Base-by-base conservation (phyloP, 2,113 vertebrate species). In the Procavia capensis region DNA sequence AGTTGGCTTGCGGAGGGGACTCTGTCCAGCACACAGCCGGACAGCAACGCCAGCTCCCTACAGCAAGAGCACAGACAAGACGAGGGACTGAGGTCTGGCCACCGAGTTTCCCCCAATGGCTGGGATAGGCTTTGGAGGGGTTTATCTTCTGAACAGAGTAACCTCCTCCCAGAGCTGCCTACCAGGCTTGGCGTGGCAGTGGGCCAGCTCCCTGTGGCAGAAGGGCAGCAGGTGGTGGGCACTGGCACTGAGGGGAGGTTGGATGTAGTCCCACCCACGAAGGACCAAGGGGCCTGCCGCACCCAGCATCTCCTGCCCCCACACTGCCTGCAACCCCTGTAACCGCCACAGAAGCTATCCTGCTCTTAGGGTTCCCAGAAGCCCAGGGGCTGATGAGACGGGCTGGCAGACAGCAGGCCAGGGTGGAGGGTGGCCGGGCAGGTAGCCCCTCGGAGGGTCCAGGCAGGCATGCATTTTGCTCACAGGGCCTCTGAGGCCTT, bases 291-390 rank as follows among this genome's bases (percentile, higher is more conserved):
- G 29, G 34, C 64, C 64, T 17, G n/a, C n/a, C 3, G 39, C 16
- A 64, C 47, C 57, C 63, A 34, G 75, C 31, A 36, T 31, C 43
- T 78, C n/a, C 93, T 31, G 64, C 19, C 29, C 34, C 34, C 13
- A 19, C 3, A n/a, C 78, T 59, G 2, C 59, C 34, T 22, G 0
- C 6, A 19, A 57, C n/a, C 66, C 43, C 2, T 0, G 39, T 29
- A 45, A 50, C 74, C 36, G 5, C 88, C 31, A 36, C 24, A 0
- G 0, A 4, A 5, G 54, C 43, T 9, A 43, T 8, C 20, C 34
- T 54, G 50, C 29, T 17, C 14, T 3, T 27, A 19, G 34, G 50
- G 22, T 36, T 78, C 61, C 5, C 16, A 25, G 41, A 74, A 50
- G 63, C 74, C 5, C 19, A 63, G 54, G 34, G 39, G 43, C 59